Conservation (phyloP, 2,888 invertebrate species). For the Scaptomyza cyrtandrae region DNA sequence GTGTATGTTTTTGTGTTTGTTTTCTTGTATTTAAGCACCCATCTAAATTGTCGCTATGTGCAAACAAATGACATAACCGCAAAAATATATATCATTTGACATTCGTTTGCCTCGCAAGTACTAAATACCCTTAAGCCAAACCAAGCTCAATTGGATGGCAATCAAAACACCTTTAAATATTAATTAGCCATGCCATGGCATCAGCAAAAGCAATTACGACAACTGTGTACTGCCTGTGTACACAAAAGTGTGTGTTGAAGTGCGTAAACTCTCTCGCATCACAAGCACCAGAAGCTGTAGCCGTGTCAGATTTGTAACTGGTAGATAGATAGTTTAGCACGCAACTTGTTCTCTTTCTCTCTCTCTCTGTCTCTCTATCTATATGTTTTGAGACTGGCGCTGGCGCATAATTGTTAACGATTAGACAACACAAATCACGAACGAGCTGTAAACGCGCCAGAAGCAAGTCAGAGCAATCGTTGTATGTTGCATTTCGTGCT, state of each 20-base stretch:
- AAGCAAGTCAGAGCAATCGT: neutral
- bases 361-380: neutral
- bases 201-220: slow-evolving; percentile 50
- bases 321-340: slow-evolving; percentile 52
- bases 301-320: slow-evolving; percentile 21
- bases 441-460: slow-evolving; percentile 54
- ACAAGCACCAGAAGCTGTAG: slow-evolving; percentile 11
- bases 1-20: neutral
- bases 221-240: slow-evolving; percentile 49
- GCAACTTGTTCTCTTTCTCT: slow-evolving; percentile 37
- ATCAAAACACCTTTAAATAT: slow-evolving; percentile 75
- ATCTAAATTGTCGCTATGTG: slow-evolving; percentile 24
- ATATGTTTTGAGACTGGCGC: slow-evolving; percentile 11
- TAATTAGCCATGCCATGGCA: slow-evolving; percentile 63
- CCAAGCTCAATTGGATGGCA: slow-evolving; percentile 33
- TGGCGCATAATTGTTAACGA: slow-evolving; percentile 69
- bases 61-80: slow-evolving; percentile 62
- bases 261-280: slow-evolving; percentile 59
- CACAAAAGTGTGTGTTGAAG: slow-evolving; percentile 58
- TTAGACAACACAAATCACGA: slow-evolving; percentile 77
- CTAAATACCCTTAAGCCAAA: neutral
- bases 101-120: slow-evolving; percentile 21
- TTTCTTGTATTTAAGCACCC: slow-evolving; percentile 6
- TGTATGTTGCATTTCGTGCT: slow-evolving; percentile 17
- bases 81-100: slow-evolving; percentile 29